Conservation (phyloP, 1,140 invertebrate genomes). For the Papilio xuthus region DNA sequence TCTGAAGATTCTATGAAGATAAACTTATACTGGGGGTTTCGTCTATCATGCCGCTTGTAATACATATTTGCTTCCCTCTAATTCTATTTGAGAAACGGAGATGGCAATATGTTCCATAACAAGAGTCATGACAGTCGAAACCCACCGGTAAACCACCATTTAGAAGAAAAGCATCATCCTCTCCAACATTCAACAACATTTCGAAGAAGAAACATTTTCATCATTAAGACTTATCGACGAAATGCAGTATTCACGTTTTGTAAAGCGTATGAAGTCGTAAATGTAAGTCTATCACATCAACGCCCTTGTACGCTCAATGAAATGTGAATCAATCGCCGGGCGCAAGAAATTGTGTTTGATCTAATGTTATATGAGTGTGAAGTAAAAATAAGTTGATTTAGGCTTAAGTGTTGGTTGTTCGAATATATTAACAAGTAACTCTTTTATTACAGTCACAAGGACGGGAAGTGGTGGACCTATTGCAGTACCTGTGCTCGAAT, state of each 20-base stretch:
- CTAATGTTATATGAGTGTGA: neutral
- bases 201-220: neutral
- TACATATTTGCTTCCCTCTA: neutral
- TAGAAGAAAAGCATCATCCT: neutral
- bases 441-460: constrained; percentile 77
- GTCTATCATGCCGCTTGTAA: neutral
- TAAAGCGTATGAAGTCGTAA: neutral
- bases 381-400: neutral
- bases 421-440: neutral
- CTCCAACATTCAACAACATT: neutral
- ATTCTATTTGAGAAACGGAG: neutral
- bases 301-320: neutral
- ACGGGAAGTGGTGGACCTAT: constrained; percentile 92
- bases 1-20: neutral
- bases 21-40: neutral
- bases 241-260: neutral
- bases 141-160: neutral
- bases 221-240: neutral
- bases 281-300: neutral
- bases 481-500: constrained; percentile 98
- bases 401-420: neutral
- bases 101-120: neutral
- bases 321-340: neutral
- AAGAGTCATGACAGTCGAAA: neutral
- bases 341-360: too few species aligned